These are phyloP conservation scores for Lutraria lutraria DNA, from an alignment of 2,888 invertebrate genomes.

Conservation along the genomic window DNA sequence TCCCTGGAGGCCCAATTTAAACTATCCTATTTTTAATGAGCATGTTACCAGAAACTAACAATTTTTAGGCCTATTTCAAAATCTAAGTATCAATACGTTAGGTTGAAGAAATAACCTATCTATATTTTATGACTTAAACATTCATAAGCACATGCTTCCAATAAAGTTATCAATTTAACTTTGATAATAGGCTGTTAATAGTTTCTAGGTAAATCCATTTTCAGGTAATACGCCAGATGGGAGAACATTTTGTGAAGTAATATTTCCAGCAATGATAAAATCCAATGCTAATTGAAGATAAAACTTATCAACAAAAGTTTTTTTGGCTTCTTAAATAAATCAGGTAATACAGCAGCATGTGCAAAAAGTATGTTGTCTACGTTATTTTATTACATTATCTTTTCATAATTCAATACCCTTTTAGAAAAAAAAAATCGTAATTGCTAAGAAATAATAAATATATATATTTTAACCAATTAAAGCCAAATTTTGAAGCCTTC, in stretches of 20 bases:
- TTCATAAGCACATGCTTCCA: constrained; percentile 19
- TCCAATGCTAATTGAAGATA: background rate
- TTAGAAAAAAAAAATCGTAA: background rate
- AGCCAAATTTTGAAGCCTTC: too few relatives aligned
- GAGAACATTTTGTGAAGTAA: background rate
- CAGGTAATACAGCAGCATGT: background rate
- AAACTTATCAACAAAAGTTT: background rate
- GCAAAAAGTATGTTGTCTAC: background rate
- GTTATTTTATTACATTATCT: background rate
- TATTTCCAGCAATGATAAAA: background rate
- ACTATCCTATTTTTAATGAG: too few relatives aligned
- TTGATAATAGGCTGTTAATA: background rate
- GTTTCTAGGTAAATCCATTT: background rate
- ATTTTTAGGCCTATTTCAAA: background rate
- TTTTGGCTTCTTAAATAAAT: background rate
- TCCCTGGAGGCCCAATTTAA: too few relatives aligned
- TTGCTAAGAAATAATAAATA: too few relatives aligned
- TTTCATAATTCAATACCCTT: background rate
- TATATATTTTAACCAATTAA: too few relatives aligned
- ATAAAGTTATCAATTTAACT: background rate
- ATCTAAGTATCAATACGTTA: background rate
- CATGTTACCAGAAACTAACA: too few relatives aligned
- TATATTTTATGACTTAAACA: background rate
- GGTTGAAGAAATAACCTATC: background rate
- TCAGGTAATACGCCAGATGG: constrained; percentile 1